These are phyloP conservation scores for Blennius ocellaris DNA, from an alignment of 2,113 vertebrate genomes.

Conservation along the genomic window DNA sequence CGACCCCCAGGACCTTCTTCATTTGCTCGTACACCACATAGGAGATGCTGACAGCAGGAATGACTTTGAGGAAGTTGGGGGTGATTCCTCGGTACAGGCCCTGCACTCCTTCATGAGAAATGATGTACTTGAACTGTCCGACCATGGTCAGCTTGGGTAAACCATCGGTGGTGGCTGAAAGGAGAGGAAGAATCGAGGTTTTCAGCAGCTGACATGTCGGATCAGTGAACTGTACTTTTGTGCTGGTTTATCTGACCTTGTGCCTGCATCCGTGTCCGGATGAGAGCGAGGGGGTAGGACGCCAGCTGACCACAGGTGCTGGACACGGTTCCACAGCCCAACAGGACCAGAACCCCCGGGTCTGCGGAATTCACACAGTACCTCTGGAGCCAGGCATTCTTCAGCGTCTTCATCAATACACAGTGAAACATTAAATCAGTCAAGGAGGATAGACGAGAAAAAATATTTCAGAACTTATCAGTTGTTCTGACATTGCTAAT, in stretches of 20 bases:
- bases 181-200: constrained; percentile 18
- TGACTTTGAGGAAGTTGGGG: constrained; percentile 96
- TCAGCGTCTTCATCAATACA: constrained; percentile 84
- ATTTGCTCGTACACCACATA: constrained; percentile 96
- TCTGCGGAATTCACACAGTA: constrained; percentile 89
- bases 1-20: constrained; percentile 89
- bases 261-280: constrained; percentile 95
- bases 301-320: constrained; percentile 94
- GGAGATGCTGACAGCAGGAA: constrained; percentile 96
- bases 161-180: constrained; percentile 85
- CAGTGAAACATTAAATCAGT: background rate
- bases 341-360: constrained; percentile 89
- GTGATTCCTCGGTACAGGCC: constrained; percentile 94
- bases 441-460: background rate
- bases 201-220: background rate
- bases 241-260: constrained; percentile 83
- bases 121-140: constrained; percentile 89
- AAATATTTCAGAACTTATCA: background rate
- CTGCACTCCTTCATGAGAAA: constrained; percentile 88
- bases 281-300: constrained; percentile 91
- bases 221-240: no score
- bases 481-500: no score
- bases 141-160: constrained; percentile 89
- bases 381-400: constrained; percentile 89
- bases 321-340: constrained; percentile 92